Conservation (phyloP, 2,797 vertebrate species). For the Smutsia gigantea region DNA sequence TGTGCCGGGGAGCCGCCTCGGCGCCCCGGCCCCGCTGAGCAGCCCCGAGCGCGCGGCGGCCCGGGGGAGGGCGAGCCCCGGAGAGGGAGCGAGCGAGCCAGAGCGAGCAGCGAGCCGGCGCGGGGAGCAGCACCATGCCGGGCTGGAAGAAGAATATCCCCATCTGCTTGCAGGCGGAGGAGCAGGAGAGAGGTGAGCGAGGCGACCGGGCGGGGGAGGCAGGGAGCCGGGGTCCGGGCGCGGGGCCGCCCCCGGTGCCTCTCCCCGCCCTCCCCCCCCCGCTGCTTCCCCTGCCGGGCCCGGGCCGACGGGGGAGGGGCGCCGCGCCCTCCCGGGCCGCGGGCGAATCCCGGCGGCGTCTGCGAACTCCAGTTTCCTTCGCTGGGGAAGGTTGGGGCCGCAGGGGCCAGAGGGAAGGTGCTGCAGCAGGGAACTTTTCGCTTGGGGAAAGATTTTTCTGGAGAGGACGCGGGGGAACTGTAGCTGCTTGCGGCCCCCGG, state of each 20-base stretch:
- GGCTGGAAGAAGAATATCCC: constrained; percentile 99
- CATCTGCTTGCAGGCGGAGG: constrained; percentile 97
- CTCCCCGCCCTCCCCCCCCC: neutral
- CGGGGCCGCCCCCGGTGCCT: constrained; percentile 12
- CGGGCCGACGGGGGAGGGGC: constrained; percentile 58
- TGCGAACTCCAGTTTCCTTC: neutral
- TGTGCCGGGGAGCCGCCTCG: constrained; percentile 54
- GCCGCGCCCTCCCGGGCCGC: constrained; percentile 53
- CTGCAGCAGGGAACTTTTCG: constrained; percentile 72
- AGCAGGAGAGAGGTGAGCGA: constrained; percentile 94
- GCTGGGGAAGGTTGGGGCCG: rapidly evolving
- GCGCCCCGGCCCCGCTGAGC: constrained; percentile 75
- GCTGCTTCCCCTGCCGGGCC: neutral
- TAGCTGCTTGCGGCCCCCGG: neutral
- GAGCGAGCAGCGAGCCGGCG: neutral
- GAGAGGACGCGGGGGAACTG: neutral
- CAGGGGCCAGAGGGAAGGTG: neutral
- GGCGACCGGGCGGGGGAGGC: constrained; percentile 15
- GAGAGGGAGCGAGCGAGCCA: constrained; percentile 36
- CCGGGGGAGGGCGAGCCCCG: constrained; percentile 41
- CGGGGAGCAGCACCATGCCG: constrained; percentile 91
- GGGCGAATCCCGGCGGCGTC: neutral
- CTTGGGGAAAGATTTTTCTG: neutral
- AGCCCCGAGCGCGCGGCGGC: constrained; percentile 58
- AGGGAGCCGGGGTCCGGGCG: constrained; percentile 28